Base-by-base conservation (phyloP, 2,888 invertebrate species). In the Torymus auratus region DNA sequence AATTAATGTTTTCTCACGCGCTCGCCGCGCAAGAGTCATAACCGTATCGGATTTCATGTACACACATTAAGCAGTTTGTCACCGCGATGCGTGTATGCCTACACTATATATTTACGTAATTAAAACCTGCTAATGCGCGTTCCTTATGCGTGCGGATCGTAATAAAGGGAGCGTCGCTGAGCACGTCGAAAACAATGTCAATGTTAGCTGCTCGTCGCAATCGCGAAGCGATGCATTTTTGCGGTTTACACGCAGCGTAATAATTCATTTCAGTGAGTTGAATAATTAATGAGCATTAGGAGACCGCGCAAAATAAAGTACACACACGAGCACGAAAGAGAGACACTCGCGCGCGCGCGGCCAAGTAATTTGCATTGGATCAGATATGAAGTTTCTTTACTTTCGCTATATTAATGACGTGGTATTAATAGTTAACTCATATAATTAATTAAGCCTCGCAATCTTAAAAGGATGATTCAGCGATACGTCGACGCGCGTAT, bases 181-280 rank as follows among this genome's bases (percentile, higher is more conserved):
- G 23, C 17, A 15, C 14, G 15, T 28, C 23, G 56, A 14, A 74
- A 79, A 74, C 74, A 74, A 74, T 74, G 79, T 79, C 79, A 79
- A 79, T 74, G 73, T 69, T 56, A 73, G 0, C 3, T 11, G 15
- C 15, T 56, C 20, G 53, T 55, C 23, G 68, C n/a, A 5, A 14
- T 23, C 23, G n/a, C 55, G 55, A 10, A 41, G 28, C 14, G 50
- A 41, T 20, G 60, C 50, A 52, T 41, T 50, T 28, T 41, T 41
- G 41, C 41, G 41, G 41, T 41, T 41, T 41, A 7, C 50, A 14
- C 17, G 58, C 52, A n/a, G 23, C 13, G 23, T 7, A 56, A 61
- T 76, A 53, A 53, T 41, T 76, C 15, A 61, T 60, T 28, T 61
- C 17, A 23, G 60, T 61, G n/a, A n/a, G 28, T 23, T 76, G 55